phyloP scores from a whole-genome alignment of 2,797 vertebrate species.

The Phataginus tetradactyla region DNA sequence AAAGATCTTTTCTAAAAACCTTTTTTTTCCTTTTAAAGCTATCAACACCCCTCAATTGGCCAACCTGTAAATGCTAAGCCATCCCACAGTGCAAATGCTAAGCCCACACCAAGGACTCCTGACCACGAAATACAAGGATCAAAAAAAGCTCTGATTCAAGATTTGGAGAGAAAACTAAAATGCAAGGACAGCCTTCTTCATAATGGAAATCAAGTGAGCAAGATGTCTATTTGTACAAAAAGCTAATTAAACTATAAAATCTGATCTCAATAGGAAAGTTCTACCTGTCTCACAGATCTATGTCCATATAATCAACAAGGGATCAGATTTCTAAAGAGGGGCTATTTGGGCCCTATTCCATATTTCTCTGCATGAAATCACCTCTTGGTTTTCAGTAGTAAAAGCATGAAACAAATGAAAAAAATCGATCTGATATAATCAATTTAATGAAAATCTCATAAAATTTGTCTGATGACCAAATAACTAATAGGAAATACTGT shows the following conservation, averaged over 20 bases:
- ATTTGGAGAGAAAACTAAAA: constrained; percentile 95
- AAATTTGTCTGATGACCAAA: constrained; percentile 44
- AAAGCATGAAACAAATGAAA: constrained; percentile 27
- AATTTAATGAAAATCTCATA: constrained; percentile 36
- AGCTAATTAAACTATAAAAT: constrained; percentile 24
- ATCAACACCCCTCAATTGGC: constrained; percentile 91
- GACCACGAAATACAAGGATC: constrained; percentile 96
- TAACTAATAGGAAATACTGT: constrained; percentile 50
- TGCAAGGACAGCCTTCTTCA: constrained; percentile 93
- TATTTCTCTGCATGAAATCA: background rate
- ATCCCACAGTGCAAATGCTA: constrained; percentile 83
- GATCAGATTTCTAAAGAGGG: background rate
- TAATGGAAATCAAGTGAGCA: constrained; percentile 92
- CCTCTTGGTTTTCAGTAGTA: constrained; percentile 11
- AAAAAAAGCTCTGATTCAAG: constrained; percentile 97
- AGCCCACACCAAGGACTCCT: constrained; percentile 89
- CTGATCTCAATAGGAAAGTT: constrained; percentile 45
- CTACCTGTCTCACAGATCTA: constrained; percentile 1
- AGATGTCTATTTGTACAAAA: constrained; percentile 58
- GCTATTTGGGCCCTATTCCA: background rate
- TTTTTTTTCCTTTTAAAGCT: constrained; percentile 84
- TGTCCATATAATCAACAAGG: background rate
- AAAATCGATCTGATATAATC: background rate
- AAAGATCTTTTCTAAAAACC: constrained; percentile 30
- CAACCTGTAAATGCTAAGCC: constrained; percentile 85